Conservation (phyloP, 1,140 invertebrate species). For the Hypothenemus hampei region DNA sequence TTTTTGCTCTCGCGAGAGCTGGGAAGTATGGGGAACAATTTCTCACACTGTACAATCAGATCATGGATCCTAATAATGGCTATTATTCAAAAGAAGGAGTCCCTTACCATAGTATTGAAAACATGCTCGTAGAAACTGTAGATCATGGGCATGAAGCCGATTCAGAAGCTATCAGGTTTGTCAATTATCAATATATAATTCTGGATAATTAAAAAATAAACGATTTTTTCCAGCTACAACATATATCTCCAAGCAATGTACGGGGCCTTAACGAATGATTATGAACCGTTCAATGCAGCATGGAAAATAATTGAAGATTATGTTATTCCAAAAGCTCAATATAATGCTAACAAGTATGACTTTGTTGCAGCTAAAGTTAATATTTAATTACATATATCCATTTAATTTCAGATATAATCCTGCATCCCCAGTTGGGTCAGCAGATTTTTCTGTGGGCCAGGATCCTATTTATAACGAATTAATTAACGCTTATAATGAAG, state of each 20-base stretch:
- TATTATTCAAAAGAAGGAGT: constrained; percentile 22
- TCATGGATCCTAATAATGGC: constrained; percentile 14
- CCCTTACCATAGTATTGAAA: constrained; percentile 23
- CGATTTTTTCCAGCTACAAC: constrained; percentile 15
- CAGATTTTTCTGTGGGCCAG: constrained; percentile 9
- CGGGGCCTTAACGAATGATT: constrained; percentile 14
- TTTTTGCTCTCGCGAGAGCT: background rate
- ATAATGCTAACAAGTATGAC: constrained; percentile 13
- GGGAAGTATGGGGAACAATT: constrained; percentile 16
- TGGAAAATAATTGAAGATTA: constrained; percentile 22
- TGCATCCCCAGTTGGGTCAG: background rate
- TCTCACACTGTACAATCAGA: constrained; percentile 14
- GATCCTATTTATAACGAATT: constrained; percentile 21
- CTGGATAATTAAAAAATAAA: no score
- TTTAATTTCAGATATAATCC: constrained; percentile 14
- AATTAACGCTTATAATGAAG: constrained; percentile 11
- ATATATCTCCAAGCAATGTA: constrained; percentile 18
- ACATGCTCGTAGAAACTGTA: constrained; percentile 17
- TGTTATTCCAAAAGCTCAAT: constrained; percentile 17
- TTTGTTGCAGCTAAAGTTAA: background rate
- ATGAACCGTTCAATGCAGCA: constrained; percentile 16
- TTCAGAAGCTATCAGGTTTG: constrained; percentile 23
- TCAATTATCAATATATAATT: no score
- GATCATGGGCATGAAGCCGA: constrained; percentile 25
- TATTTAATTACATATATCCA: background rate